Conservation (phyloP, 2,888 invertebrate genomes). For the Margaritifera margaritifera region DNA sequence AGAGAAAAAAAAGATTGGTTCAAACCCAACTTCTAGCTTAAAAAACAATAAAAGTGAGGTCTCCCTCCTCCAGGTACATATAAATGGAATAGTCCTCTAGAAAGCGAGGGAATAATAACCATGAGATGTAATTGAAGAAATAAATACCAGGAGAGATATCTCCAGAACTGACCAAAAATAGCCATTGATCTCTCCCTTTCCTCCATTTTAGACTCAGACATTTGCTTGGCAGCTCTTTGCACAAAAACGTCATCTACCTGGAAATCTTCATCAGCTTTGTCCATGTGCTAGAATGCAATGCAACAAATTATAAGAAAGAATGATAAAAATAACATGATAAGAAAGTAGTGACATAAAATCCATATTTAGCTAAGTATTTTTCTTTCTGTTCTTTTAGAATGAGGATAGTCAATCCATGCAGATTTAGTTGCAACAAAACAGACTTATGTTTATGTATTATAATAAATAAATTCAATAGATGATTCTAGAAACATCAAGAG, state of each 20-base stretch:
- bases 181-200: conserved; percentile 60
- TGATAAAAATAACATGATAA: not conserved
- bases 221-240: conserved; percentile 82
- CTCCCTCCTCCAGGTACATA: no score
- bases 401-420: not conserved
- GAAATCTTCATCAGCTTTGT: conserved; percentile 73
- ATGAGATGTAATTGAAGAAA: no score
- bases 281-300: conserved; percentile 27
- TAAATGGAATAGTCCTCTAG: no score
- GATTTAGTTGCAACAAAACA: not conserved
- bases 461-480: no score
- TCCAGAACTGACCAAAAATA: conserved; percentile 70
- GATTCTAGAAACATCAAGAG: no score
- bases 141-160: no score
- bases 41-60: no score
- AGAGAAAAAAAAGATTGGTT: no score
- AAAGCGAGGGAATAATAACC: no score
- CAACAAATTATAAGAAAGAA: not conserved
- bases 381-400: not conserved
- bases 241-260: conserved; percentile 91
- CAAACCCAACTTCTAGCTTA: no score
- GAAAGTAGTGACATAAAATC: not conserved
- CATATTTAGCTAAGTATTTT: not conserved
- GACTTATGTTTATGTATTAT: not conserved
- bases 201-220: conserved; percentile 74